Percentiles rank a stretch among this genome's conserved stretches.
These are phyloP conservation scores for Nomada flava DNA, from an alignment of 2,888 invertebrate species.

Conservation along the genomic window DNA sequence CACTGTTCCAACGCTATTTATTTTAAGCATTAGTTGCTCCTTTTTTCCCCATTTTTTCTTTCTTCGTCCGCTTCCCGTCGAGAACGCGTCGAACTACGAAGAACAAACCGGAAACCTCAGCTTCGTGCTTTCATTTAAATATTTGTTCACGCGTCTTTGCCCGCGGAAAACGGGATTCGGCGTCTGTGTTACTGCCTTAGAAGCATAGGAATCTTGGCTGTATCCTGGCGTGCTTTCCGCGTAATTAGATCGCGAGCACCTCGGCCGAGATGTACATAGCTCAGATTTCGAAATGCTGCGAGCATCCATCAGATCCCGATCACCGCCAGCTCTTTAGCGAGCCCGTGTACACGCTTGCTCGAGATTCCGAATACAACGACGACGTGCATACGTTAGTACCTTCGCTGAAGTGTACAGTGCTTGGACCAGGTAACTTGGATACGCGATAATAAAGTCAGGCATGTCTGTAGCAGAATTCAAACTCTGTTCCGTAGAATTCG, in stretches of 20 bases:
- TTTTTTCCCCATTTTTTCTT: not conserved
- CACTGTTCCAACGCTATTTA: constrained; percentile 11
- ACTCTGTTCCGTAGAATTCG: too few species aligned
- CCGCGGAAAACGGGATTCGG: constrained; percentile 50
- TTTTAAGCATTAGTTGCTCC: constrained; percentile 24
- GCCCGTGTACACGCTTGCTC: not conserved
- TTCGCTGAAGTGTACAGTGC: too few species aligned
- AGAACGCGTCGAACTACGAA: constrained; percentile 31
- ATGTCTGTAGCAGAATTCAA: too few species aligned
- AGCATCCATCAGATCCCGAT: constrained; percentile 20
- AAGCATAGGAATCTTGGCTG: constrained; percentile 32
- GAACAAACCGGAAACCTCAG: constrained; percentile 40
- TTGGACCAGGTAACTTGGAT: too few species aligned
- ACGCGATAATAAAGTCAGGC: too few species aligned
- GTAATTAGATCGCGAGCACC: constrained; percentile 56
- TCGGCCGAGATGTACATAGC: not conserved
- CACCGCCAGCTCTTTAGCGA: constrained; percentile 1
- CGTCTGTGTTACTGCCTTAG: constrained; percentile 37
- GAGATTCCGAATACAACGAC: constrained; percentile 18
- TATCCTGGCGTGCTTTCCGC: constrained; percentile 29
- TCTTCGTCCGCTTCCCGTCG: not conserved
- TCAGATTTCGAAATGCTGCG: not conserved
- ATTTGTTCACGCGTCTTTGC: constrained; percentile 75
- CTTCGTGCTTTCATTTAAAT: constrained; percentile 70
- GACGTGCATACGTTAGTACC: not conserved